Evolutionary conservation across 1,140 invertebrate species (phyloP).

Genomic region (Nixonia krombeini): DNA sequence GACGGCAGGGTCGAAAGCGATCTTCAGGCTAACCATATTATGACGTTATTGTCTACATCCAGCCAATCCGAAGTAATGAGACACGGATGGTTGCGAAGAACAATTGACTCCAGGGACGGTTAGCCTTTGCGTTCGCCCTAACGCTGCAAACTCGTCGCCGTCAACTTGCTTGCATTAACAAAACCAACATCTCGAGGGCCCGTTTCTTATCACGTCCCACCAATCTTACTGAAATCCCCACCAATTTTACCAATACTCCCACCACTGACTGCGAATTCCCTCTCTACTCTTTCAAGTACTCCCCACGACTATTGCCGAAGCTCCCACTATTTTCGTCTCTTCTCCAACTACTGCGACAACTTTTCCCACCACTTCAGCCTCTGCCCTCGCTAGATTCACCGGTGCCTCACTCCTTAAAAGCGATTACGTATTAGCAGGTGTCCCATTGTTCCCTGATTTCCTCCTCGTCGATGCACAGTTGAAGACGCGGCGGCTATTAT

Average conservation of each 20-base stretch:
- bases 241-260: no score
- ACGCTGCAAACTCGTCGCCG: no score
- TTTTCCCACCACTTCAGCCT: conserved; percentile 1
- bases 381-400: not conserved
- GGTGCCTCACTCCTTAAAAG: conserved; percentile 4
- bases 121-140: no score
- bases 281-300: no score
- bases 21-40: conserved; percentile 65
- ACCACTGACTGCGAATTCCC: no score
- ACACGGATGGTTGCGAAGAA: conserved; percentile 64
- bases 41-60: conserved; percentile 64
- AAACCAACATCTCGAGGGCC: conserved; percentile 10
- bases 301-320: no score
- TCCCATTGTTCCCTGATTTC: conserved; percentile 33
- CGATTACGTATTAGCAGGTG: conserved; percentile 34
- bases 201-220: conserved; percentile 37
- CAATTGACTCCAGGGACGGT: conserved; percentile 59
- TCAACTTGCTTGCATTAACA: conserved; percentile 5
- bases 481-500: conserved; percentile 14
- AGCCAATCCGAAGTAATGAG: conserved; percentile 70
- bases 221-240: no score
- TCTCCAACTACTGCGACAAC: no score
- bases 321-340: conserved; percentile 20
- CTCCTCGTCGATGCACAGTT: conserved; percentile 7
- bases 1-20: conserved; percentile 4